Evolutionary conservation across 1,140 invertebrate genomes (phyloP), one percentile per base, ranked within the genome.

Genomic region (Pogonomyrmex barbatus): DNA sequence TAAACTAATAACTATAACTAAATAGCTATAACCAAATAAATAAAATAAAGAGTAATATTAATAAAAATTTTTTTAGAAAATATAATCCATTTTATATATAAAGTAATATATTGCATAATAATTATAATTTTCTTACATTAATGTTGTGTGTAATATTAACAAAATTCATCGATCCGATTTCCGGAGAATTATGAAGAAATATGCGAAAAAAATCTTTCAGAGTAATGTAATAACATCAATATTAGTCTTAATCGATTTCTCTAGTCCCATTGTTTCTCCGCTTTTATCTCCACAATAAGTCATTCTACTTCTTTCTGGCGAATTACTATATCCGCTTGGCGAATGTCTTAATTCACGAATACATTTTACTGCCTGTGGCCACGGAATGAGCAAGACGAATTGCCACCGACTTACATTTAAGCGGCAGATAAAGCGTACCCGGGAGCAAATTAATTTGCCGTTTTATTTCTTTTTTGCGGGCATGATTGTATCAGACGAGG

Each of bases 401-500:
- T 88, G 89, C 89, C 68, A 50, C 78, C 86, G 87, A 90, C 90
- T 90, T 90, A 86, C 88, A 89, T 89, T 89, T 87, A 86, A 89
- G 58, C 88, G 78, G 70, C 45, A 89, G 88, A 89, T 89, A 89
- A 89, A 89, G 52, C 67, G 30, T 39, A 50, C 81, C 88, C 60
- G 70, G 50, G 50, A 81, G 88, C 86, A 87, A 90, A 90, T 90
- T 90, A 90, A 90, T 90, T 84, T 87, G 39, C 73, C 85, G 39
- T 88, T 82, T 89, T 88, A 86, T 81, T 88, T 77, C 24, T 24
- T 67, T 71, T 70, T 71, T 56, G 24, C 39, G 45, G 14, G 2
- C 71, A 0, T n/a, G 67, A 81, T 79, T 45, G 50, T 58, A 88
- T 79, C 47, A 52, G 45, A 58, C 67, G 52, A 60, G 45, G 58